phyloP scores from a whole-genome alignment of 2,888 invertebrate genomes.

The Salpingus planirostris region DNA sequence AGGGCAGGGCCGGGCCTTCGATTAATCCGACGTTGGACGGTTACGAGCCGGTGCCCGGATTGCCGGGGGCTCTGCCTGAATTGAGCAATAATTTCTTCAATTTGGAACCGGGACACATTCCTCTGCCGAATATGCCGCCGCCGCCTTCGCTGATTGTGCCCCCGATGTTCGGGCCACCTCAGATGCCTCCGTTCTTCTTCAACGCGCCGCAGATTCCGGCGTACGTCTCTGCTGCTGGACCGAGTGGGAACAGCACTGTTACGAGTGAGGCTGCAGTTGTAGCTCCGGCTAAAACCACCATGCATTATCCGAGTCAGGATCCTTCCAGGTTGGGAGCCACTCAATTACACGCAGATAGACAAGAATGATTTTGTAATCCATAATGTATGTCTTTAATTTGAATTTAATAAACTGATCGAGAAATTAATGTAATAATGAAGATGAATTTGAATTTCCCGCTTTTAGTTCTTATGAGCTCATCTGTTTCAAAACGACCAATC shows the following conservation, averaged over 20 bases:
- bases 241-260: constrained; percentile 18
- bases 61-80: constrained; percentile 62
- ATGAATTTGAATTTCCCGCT: too few relatives aligned
- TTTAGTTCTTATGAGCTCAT: too few relatives aligned
- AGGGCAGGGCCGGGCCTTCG: constrained; percentile 56
- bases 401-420: too few relatives aligned
- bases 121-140: constrained; percentile 41
- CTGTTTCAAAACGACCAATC: too few relatives aligned
- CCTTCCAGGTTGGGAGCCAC: constrained; percentile 80
- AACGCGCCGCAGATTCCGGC: constrained; percentile 35
- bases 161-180: constrained; percentile 52
- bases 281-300: constrained; percentile 46
- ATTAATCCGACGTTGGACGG: constrained; percentile 46
- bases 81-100: constrained; percentile 63
- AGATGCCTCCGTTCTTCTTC: constrained; percentile 48
- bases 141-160: constrained; percentile 46
- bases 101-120: constrained; percentile 45
- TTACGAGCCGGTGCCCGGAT: constrained; percentile 67
- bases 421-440: too few relatives aligned
- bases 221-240: constrained; percentile 33
- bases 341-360: constrained; percentile 36
- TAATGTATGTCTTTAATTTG: not conserved
- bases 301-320: constrained; percentile 97
- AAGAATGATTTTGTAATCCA: constrained; percentile 19
- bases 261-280: constrained; percentile 41